Evolutionary conservation across 2,888 invertebrate genomes (phyloP), one percentile per base, ranked within the genome.

Genomic region (Lasioglossum leucozonium): DNA sequence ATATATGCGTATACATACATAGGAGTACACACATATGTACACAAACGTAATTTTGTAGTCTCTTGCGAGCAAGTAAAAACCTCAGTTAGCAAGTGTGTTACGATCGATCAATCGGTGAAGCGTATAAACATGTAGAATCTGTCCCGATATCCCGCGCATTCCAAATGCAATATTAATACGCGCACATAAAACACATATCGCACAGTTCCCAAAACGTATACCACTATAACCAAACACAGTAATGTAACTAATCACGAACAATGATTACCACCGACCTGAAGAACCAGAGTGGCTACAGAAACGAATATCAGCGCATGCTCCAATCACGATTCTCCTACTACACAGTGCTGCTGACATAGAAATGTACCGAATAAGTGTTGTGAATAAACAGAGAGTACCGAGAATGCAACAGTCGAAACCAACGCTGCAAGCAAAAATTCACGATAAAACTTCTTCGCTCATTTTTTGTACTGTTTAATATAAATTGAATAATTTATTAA

Each of bases 231-330:
- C 79, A 58, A 62, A 81, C 77, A 81, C 72, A 73, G 42, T 81
- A 77, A 86, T 67, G 26, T 67, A 75, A 89, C 87, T 87, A 83
- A 89, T 87, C 86, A 76, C 75, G 84, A 79, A 78, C 86, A 79
- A 87, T 82, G 79, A 84, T 87, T 85, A 81, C 81, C 71, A 76
- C 74, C 77, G 75, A 87, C 85, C 79, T 73, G 72, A 74, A 81
- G 69, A 82, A 65, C 75, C 84, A 77, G 86, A 84, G 81, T 87
- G 83, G 83, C 76, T 75, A 77, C 79, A 81, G 85, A 87, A 79
- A 77, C 75, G 79, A 77, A 79, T 84, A 75, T 77, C 83, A 85
- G 87, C 88, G 88, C 88, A 89, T 89, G 88, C 88, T 89, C 88
- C 87, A 81, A 89, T 87, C 87, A 81, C 69, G 77, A 82, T 87